Base-by-base conservation (phyloP, 2,888 invertebrate species). In the Cosmorhoe ocellata region DNA sequence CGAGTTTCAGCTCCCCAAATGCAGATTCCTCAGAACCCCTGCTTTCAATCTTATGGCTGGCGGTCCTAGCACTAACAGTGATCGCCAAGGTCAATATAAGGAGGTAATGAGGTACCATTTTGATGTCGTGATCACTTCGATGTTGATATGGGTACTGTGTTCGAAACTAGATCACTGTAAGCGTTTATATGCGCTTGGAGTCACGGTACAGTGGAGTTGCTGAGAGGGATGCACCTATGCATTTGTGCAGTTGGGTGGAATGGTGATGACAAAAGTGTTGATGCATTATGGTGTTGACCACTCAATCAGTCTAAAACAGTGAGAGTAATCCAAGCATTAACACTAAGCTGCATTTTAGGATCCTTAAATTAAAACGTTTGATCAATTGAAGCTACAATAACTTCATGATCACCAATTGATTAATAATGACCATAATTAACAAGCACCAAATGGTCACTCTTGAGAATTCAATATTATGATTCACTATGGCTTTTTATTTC, bases 1-100 rank as follows among this genome's bases (percentile, higher is more conserved):
- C 92, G 68, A 93, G 92, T 64, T 93, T 92, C 4, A 96, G 81
- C 67, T 95, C 95, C 58, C 93, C 93, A 58, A 94, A 83, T 59
- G 91, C 78, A 64, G 71, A 78, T 57, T 89, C 89, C 43, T 90
- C 89, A 62, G 90, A 77, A 74, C 84, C 82, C 56, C 86, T 83
- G 18, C 18, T 18, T 63, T 89, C 82, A 64, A 81, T 74, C 67
- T 76, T 81, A 68, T 91, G 90, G 59, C 80, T 79, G 14, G 92
- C 89, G 47, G 91, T 91, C 58, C 92, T 86, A 37, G 90, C 92
- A 53, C 83, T 81, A 51, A 81, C 87, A 63, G 91, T 82, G 50
- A 91, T 83, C 61, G 89, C 90, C 73, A 92, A 74, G 78, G 91
- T 83, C 72, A 92, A 76, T 66, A 92, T 72, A 71, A 93, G 83